phyloP scores from a whole-genome alignment of 1,140 invertebrate genomes.

The Ips typographus region DNA sequence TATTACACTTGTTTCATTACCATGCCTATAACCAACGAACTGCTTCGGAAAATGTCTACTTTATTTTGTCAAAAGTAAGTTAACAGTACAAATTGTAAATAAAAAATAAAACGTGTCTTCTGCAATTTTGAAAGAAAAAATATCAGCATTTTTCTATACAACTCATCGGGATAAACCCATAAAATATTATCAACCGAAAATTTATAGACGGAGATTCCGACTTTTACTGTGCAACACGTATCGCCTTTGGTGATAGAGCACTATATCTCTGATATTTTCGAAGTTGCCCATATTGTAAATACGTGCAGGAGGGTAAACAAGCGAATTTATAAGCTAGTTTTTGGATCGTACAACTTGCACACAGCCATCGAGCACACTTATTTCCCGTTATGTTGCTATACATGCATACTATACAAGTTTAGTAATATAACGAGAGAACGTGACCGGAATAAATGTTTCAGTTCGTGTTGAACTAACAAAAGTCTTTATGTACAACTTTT shows the following conservation, averaged over 20 bases:
- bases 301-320: constrained; percentile 26
- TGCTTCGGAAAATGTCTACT: too few species aligned
- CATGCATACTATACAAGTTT: constrained; percentile 22
- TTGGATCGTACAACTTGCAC: constrained; percentile 25
- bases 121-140: neutral
- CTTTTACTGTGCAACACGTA: constrained; percentile 33
- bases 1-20: too few species aligned
- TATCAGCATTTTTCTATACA: constrained; percentile 15
- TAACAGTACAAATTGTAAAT: too few species aligned
- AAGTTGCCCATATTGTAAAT: constrained; percentile 32
- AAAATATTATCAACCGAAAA: constrained; percentile 27
- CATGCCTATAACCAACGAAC: too few species aligned
- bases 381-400: constrained; percentile 17
- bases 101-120: too few species aligned
- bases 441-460: constrained; percentile 7
- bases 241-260: constrained; percentile 28
- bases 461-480: neutral
- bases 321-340: constrained; percentile 28
- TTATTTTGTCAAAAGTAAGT: too few species aligned
- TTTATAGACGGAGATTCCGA: constrained; percentile 27
- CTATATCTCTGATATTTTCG: constrained; percentile 31
- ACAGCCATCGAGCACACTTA: constrained; percentile 24
- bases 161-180: constrained; percentile 8
- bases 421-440: constrained; percentile 26
- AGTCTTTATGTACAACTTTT: too few species aligned